phyloP scores from a whole-genome alignment of 2,888 invertebrate genomes.

The Venusia cambrica region DNA sequence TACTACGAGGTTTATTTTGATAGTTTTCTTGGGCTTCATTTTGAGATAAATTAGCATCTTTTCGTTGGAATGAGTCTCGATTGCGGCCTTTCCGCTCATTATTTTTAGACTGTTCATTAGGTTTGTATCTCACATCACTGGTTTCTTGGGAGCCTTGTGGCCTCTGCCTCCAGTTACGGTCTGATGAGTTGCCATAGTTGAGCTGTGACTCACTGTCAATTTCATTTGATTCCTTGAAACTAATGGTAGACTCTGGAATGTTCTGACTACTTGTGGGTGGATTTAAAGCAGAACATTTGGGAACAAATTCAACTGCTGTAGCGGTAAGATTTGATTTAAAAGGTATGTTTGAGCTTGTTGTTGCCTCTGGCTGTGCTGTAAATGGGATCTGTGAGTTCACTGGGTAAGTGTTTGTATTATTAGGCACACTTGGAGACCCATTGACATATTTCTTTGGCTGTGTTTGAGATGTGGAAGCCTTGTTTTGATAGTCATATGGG shows the following conservation, averaged over 20 bases:
- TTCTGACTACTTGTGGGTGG: constrained; percentile 43
- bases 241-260: constrained; percentile 42
- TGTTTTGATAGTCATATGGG: constrained; percentile 58
- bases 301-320: constrained; percentile 81
- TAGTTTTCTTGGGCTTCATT: constrained; percentile 34
- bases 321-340: constrained; percentile 77
- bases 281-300: constrained; percentile 53
- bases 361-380: constrained; percentile 38
- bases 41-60: too few relatives aligned
- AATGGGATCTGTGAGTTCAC: constrained; percentile 44
- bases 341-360: constrained; percentile 50
- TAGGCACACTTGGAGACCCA: constrained; percentile 41
- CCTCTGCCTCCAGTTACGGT: constrained; percentile 65
- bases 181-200: constrained; percentile 46
- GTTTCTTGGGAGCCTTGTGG: constrained; percentile 42
- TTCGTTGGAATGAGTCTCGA: constrained; percentile 36
- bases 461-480: constrained; percentile 52
- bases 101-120: constrained; percentile 35
- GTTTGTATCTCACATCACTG: constrained; percentile 33
- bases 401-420: constrained; percentile 44
- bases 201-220: constrained; percentile 35
- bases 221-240: constrained; percentile 34
- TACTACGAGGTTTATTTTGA: constrained; percentile 18
- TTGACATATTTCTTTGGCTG: constrained; percentile 49
- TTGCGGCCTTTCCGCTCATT: constrained; percentile 40